Base-by-base conservation (phyloP, 2,888 invertebrate genomes). In the Ephialtes manifestator region DNA sequence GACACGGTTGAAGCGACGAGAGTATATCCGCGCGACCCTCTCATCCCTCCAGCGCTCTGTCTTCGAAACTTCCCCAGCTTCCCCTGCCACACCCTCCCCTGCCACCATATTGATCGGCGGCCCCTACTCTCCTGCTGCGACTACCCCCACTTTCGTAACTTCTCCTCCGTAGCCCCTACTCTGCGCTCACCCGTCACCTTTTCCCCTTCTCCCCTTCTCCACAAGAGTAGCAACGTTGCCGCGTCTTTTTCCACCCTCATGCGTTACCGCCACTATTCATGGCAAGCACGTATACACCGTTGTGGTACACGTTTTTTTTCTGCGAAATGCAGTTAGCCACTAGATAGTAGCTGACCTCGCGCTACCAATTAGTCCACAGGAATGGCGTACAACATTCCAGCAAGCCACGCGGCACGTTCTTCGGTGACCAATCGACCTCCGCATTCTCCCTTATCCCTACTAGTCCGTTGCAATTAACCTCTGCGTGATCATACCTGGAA, bases 71-170 rank as follows among this genome's bases (percentile, higher is more conserved):
- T 87, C 89, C 89, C 89, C 90, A 88, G 85, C 83, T 85, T 83
- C 89, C 90, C 89, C 89, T 89, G 90, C 90, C 92, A 90, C 90
- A 89, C 90, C 90, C 92, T 91, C 91, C 86, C 91, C 89, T 71
- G 87, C 90, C 89, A 86, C 91, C 90, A 93, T 93, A 93, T 93
- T 93, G 93, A 93, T 93, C 93, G 92, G 90, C 72, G 85, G 89
- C 86, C 89, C 86, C 87, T 85, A 80, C 89, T 68, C 39, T 76
- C 87, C 85, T 13, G 43, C 65, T 20, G 60, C 79, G 70, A 70
- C 87, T 60, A 77, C 80, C 76, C 46, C 72, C 43, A 31, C 67
- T 46, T 84, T 76, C 74, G 55, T 67, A 1, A 28, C 15, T 74
- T 60, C 71, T 75, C 79, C 80, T 53, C 70, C 78, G 55, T 63